Conservation (phyloP, 2,113 vertebrate genomes). For the Otocyon megalotis region DNA sequence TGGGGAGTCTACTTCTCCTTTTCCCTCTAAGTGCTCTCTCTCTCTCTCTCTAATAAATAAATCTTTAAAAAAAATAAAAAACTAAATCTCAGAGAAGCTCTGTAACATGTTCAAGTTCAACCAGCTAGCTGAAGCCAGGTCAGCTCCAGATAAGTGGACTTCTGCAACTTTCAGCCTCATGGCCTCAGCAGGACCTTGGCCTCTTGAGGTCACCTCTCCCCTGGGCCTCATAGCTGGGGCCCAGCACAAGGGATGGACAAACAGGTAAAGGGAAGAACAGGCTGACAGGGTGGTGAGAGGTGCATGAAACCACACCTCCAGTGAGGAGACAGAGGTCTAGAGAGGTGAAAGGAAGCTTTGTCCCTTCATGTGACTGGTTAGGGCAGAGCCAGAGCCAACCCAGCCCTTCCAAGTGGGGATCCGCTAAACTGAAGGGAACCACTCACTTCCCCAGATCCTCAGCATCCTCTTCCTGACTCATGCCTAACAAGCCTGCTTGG, state of each 20-base stretch:
- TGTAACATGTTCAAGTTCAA: neutral
- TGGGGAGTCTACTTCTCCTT: no score
- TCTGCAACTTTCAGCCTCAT: neutral
- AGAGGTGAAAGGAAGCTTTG: neutral
- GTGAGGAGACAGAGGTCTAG: neutral
- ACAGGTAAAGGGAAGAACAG: neutral
- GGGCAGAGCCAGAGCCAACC: neutral
- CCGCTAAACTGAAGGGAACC: neutral
- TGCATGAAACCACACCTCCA: neutral
- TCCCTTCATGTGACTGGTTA: neutral
- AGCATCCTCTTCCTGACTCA: slow-evolving; percentile 71
- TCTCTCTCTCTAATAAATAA: no score
- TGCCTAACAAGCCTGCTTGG: slow-evolving; percentile 65
- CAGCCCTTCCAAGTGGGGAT: neutral
- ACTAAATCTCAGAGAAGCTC: neutral
- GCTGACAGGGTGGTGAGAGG: neutral
- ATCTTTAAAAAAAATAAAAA: neutral
- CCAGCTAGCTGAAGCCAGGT: neutral
- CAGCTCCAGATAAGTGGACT: neutral
- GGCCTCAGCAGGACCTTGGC: neutral
- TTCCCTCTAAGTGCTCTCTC: no score
- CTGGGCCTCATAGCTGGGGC: neutral
- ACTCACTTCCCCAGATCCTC: neutral
- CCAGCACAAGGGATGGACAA: neutral
- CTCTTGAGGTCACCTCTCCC: neutral